phyloP scores from a whole-genome alignment of 2,888 invertebrate species.

The Leptodirus hochenwartii region DNA sequence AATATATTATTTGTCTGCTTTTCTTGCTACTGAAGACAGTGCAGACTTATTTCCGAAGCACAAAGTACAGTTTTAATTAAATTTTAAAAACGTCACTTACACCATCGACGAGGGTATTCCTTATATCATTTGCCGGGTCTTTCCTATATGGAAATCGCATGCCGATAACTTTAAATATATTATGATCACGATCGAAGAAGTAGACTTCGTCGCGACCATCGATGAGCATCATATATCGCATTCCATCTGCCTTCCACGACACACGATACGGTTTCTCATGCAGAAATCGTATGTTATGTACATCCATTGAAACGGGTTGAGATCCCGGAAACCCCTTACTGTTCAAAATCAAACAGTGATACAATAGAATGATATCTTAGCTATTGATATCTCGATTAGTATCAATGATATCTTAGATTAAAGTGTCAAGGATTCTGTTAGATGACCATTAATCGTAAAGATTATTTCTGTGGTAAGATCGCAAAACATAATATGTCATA shows the following conservation, averaged over 20 bases:
- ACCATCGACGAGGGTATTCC: constrained; percentile 78
- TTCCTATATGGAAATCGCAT: constrained; percentile 63
- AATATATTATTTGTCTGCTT: too few species aligned
- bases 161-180: constrained; percentile 69
- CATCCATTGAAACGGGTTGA: constrained; percentile 95
- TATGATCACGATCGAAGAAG: constrained; percentile 90
- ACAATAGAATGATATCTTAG: constrained; percentile 11
- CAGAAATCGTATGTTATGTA: constrained; percentile 55
- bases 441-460: too few species aligned
- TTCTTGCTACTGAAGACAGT: too few species aligned
- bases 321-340: constrained; percentile 80
- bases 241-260: constrained; percentile 99
- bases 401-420: too few species aligned
- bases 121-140: constrained; percentile 50
- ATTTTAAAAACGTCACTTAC: constrained; percentile 39
- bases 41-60: too few species aligned
- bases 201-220: constrained; percentile 70
- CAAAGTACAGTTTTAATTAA: constrained; percentile 4
- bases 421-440: too few species aligned
- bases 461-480: too few species aligned
- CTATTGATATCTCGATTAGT: too few species aligned
- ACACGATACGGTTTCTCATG: constrained; percentile 76
- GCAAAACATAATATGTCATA: too few species aligned
- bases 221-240: constrained; percentile 93
- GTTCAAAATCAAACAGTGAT: too few species aligned